Evolutionary conservation across 2,797 vertebrate genomes (phyloP).

Genomic region (Geotrypetes seraphini): DNA sequence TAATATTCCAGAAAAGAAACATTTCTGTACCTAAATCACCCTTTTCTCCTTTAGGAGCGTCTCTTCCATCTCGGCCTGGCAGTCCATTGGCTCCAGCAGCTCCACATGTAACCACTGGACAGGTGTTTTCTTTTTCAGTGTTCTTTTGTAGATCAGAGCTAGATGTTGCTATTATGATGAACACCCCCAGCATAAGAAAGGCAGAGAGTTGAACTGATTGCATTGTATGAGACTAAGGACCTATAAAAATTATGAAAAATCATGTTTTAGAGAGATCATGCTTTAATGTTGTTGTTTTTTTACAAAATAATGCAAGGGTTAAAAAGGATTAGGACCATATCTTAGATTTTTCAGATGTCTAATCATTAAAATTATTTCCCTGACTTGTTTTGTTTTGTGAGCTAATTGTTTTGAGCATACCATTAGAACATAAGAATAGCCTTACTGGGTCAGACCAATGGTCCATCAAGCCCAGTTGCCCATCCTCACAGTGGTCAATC

Average conservation of each 20-base stretch:
- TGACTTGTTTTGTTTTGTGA: too few species aligned
- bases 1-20: background rate
- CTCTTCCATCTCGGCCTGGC: constrained; percentile 21
- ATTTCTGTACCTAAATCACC: constrained; percentile 19
- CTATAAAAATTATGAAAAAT: background rate
- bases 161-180: background rate
- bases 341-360: too few species aligned
- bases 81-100: constrained; percentile 7
- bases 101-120: constrained; percentile 13
- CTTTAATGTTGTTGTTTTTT: too few species aligned
- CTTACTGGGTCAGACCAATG: too few species aligned
- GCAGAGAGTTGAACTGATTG: background rate
- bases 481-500: too few species aligned
- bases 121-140: background rate
- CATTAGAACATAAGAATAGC: too few species aligned
- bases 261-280: too few species aligned
- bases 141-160: background rate
- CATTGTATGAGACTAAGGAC: constrained; percentile 1
- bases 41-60: background rate
- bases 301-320: too few species aligned
- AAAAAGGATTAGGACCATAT: too few species aligned
- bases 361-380: too few species aligned
- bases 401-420: too few species aligned
- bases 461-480: too few species aligned
- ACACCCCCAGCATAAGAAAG: background rate